A percentile compares a stretch with the other conserved stretches of the same genome.
Evolutionary conservation across 2,888 invertebrate species (phyloP).

Genomic region (Byasa hedistus): DNA sequence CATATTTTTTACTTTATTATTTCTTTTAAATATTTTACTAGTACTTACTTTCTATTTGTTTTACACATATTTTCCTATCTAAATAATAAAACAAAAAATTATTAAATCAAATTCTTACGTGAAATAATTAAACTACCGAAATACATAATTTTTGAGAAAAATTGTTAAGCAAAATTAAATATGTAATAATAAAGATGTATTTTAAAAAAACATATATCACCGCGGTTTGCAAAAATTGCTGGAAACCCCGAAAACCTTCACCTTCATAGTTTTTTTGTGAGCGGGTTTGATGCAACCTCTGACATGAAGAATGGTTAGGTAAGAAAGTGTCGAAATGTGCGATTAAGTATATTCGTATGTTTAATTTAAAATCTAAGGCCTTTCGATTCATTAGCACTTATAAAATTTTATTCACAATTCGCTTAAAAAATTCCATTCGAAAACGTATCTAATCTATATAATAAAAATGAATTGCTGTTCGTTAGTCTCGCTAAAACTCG

Average conservation of each 20-base stretch:
- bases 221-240: background rate
- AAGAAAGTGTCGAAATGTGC: constrained; percentile 25
- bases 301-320: constrained; percentile 18
- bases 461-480: too few species aligned
- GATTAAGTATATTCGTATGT: constrained; percentile 14
- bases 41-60: background rate
- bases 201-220: too few species aligned
- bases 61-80: too few species aligned
- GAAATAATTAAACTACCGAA: too few species aligned
- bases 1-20: background rate
- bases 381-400: constrained; percentile 9
- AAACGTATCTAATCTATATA: too few species aligned
- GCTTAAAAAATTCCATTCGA: too few species aligned
- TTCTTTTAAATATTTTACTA: background rate
- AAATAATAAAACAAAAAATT: too few species aligned
- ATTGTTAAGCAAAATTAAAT: too few species aligned
- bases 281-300: constrained; percentile 20
- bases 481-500: too few species aligned
- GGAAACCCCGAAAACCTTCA: background rate
- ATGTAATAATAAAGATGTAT: too few species aligned
- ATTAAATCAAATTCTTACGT: too few species aligned
- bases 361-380: constrained; percentile 14
- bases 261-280: constrained; percentile 13
- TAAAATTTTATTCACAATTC: background rate
- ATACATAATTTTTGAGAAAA: too few species aligned